Conservation (phyloP, 1,140 invertebrate species). For the Parasteatoda tepidariorum region DNA sequence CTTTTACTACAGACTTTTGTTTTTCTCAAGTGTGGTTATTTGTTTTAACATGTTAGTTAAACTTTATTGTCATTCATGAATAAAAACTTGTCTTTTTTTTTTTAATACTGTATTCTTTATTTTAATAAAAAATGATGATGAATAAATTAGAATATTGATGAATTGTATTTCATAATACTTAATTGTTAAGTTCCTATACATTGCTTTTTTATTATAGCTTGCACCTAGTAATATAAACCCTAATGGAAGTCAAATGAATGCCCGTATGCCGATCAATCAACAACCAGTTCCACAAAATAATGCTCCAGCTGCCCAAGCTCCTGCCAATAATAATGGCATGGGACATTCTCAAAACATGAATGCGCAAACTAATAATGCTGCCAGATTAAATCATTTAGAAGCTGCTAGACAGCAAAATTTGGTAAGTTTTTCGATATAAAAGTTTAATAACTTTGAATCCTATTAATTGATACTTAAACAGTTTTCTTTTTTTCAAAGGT, state of each 20-base stretch:
- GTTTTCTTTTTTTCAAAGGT: background rate
- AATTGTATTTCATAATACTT: too few relatives aligned
- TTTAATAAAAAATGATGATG: too few relatives aligned
- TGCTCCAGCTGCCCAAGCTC: slow-evolving; percentile 57
- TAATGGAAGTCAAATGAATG: slow-evolving; percentile 15
- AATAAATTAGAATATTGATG: too few relatives aligned
- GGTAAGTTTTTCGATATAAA: background rate
- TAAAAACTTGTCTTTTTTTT: too few relatives aligned
- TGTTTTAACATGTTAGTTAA: too few relatives aligned
- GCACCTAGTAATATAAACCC: background rate
- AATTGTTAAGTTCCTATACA: too few relatives aligned
- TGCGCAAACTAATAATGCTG: slow-evolving; percentile 15
- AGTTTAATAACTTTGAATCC: background rate
- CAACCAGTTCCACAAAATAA: slow-evolving; percentile 65
- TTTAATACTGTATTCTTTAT: too few relatives aligned
- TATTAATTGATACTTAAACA: background rate
- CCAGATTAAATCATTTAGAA: slow-evolving; percentile 64
- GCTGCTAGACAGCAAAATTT: slow-evolving; percentile 78
- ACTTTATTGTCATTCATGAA: too few relatives aligned
- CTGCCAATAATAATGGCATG: slow-evolving; percentile 22
- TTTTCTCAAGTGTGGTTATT: too few relatives aligned
- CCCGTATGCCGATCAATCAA: slow-evolving; percentile 35
- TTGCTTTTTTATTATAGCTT: background rate
- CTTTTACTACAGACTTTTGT: too few relatives aligned
- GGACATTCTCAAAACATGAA: slow-evolving; percentile 46